phyloP scores from a whole-genome alignment of 2,797 vertebrate genomes.

The Macroramphosus scolopax region DNA sequence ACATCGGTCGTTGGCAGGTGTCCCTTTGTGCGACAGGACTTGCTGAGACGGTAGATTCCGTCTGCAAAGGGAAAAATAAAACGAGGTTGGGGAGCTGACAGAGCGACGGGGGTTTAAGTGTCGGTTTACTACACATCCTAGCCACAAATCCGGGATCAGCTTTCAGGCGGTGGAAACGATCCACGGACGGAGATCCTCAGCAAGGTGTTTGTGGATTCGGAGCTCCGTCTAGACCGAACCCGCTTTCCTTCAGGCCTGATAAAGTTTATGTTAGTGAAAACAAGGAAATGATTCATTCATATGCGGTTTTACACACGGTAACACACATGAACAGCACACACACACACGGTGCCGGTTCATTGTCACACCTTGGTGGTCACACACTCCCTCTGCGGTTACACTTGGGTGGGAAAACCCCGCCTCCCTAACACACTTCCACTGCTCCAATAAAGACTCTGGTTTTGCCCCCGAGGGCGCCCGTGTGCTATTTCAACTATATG shows the following conservation, averaged over 20 bases:
- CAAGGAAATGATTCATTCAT: slow-evolving; percentile 1
- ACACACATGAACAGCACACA: slow-evolving; percentile 5
- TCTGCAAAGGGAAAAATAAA: slow-evolving; percentile 37
- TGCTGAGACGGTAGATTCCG: slow-evolving; percentile 41
- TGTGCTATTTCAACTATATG: slow-evolving; percentile 25
- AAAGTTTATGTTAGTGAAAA: neutral
- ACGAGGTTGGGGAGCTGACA: slow-evolving; percentile 38
- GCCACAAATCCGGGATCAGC: slow-evolving; percentile 29
- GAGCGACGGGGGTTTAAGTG: slow-evolving; percentile 15
- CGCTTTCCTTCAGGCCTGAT: slow-evolving; percentile 3
- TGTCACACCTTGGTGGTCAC: slow-evolving; percentile 58
- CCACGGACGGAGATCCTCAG: slow-evolving; percentile 10
- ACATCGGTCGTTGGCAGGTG: neutral
- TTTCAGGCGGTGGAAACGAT: slow-evolving; percentile 36
- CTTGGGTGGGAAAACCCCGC: slow-evolving; percentile 56
- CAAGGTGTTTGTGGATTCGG: slow-evolving; percentile 3
- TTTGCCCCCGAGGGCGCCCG: slow-evolving; percentile 20
- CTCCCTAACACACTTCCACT: slow-evolving; percentile 27
- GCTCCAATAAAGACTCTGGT: slow-evolving; percentile 37
- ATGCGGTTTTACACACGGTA: neutral
- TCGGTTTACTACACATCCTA: slow-evolving; percentile 34
- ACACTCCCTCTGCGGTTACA: slow-evolving; percentile 43
- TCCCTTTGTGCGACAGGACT: slow-evolving; percentile 22
- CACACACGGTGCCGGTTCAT: slow-evolving; percentile 1
- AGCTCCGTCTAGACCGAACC: neutral